A percentile compares a stretch with the other conserved stretches of the same genome.
phyloP scores from a whole-genome alignment of 2,113 vertebrate genomes.

The Cygnus atratus region DNA sequence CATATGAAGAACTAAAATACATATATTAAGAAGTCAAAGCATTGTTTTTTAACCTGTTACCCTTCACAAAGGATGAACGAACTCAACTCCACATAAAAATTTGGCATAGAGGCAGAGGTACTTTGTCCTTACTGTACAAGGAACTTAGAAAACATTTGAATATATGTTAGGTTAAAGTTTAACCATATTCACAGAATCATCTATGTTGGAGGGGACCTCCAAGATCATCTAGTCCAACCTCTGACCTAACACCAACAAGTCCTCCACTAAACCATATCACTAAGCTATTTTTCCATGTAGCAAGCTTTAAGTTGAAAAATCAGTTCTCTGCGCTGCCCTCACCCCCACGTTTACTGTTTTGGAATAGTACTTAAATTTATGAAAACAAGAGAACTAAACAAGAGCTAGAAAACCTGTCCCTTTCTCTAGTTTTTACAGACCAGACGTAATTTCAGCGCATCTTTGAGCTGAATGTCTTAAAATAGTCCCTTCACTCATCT shows the following conservation, averaged over 20 bases:
- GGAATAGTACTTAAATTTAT: not conserved
- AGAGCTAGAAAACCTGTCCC: not conserved
- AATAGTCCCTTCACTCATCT: not conserved
- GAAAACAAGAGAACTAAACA: not conserved
- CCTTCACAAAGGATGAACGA: not conserved
- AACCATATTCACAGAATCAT: not conserved
- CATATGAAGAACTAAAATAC: not conserved
- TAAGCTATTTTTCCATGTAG: not conserved
- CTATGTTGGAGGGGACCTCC: no score
- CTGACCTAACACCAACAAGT: no score
- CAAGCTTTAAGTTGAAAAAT: not conserved
- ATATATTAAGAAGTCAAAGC: not conserved
- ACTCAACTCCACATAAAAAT: not conserved
- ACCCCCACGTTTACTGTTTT: not conserved
- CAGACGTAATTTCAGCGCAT: not conserved
- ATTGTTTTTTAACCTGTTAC: not conserved
- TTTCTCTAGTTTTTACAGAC: not conserved
- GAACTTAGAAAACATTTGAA: not conserved
- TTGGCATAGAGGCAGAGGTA: not conserved
- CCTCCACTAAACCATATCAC: no score
- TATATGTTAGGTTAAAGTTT: not conserved
- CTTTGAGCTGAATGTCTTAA: not conserved
- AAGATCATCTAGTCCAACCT: no score
- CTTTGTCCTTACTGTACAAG: not conserved
- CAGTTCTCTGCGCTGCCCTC: rapidly evolving